Conservation (phyloP, 2,888 invertebrate genomes). For the Diaphora mendica region DNA sequence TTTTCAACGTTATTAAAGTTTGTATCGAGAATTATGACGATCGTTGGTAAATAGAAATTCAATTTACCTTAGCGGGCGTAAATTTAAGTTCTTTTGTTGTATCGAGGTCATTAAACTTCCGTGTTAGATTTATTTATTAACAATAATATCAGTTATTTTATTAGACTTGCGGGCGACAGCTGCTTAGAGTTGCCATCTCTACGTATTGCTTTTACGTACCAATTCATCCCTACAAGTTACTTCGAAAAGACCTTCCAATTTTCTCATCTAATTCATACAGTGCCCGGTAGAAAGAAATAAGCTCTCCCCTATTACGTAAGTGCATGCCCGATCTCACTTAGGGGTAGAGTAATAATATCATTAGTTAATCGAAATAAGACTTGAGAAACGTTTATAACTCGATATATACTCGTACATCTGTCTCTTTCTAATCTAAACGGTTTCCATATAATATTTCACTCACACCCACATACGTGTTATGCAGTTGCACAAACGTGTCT, state of each 20-base stretch:
- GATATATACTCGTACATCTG: too few species aligned
- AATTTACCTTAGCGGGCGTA: slow-evolving; percentile 1
- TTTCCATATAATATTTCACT: background rate
- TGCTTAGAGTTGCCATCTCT: background rate
- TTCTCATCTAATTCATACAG: background rate
- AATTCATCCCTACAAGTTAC: background rate
- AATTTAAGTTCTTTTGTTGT: slow-evolving; percentile 14
- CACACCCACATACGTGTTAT: background rate
- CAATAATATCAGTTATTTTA: background rate
- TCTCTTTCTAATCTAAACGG: background rate
- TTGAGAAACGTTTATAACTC: background rate
- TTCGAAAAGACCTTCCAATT: background rate
- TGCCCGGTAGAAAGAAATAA: background rate
- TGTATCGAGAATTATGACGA: slow-evolving; percentile 14
- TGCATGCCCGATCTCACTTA: background rate
- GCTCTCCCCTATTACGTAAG: background rate
- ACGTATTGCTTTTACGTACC: background rate
- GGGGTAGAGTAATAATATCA: background rate
- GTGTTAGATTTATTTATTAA: background rate
- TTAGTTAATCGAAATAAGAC: background rate
- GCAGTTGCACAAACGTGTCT: background rate
- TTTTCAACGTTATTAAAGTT: slow-evolving; percentile 36
- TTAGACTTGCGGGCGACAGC: background rate
- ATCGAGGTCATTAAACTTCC: background rate
- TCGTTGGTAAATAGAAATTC: slow-evolving; percentile 24